Conservation (phyloP, 2,113 vertebrate genomes). For the Phyllostomus hastatus region DNA sequence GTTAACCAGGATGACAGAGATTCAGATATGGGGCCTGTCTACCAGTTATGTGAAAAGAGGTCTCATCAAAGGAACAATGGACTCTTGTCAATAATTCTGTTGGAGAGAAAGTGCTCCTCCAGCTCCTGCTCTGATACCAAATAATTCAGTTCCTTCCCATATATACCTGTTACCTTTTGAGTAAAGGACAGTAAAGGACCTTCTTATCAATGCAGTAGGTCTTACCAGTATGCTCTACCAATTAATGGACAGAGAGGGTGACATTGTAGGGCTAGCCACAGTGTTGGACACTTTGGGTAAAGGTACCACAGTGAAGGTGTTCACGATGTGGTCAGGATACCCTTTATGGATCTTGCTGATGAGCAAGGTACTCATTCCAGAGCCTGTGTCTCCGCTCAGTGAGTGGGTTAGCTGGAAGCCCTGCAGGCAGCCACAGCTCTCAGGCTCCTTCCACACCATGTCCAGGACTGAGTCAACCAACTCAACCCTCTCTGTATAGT, state of each 20-base stretch:
- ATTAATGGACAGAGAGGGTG: conserved; percentile 91
- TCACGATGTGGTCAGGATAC: conserved; percentile 95
- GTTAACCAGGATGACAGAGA: too few species aligned
- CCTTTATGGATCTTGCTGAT: conserved; percentile 95
- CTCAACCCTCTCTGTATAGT: conserved; percentile 93
- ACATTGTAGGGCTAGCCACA: conserved; percentile 94
- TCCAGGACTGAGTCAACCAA: conserved; percentile 93
- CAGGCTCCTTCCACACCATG: conserved; percentile 91
- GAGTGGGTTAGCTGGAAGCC: conserved; percentile 96
- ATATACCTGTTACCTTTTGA: too few species aligned
- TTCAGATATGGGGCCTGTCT: too few species aligned
- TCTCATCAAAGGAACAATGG: too few species aligned
- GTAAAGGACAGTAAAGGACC: conserved; percentile 79
- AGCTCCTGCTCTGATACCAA: neutral
- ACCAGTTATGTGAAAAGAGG: too few species aligned
- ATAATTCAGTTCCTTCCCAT: too few species aligned
- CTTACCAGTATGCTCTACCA: conserved; percentile 94
- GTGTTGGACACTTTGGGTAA: conserved; percentile 94
- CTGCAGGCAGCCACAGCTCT: conserved; percentile 94
- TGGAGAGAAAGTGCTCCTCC: neutral
- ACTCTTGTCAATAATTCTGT: too few species aligned
- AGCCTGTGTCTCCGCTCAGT: conserved; percentile 90
- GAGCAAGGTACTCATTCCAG: conserved; percentile 93
- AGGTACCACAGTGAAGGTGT: conserved; percentile 93
- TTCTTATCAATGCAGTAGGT: conserved; percentile 96